These are phyloP conservation scores for Salpingus planirostris DNA, from an alignment of 2,888 invertebrate genomes.

Conservation along the genomic window DNA sequence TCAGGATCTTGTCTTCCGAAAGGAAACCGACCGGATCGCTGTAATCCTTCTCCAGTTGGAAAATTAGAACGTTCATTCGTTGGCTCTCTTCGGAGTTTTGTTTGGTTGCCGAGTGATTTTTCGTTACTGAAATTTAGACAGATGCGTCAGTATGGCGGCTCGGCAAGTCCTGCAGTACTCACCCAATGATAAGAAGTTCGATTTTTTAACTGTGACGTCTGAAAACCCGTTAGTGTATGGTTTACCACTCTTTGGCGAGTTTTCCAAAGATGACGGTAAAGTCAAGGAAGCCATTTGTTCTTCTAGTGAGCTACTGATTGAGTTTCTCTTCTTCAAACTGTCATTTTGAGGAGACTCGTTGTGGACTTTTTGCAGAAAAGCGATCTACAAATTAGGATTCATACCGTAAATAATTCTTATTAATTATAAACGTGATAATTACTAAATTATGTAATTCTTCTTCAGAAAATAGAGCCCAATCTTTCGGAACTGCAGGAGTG, in stretches of 20 bases:
- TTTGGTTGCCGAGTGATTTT: conserved; percentile 17
- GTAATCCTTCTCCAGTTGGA: conserved; percentile 48
- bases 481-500: conserved; percentile 47
- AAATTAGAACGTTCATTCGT: conserved; percentile 59
- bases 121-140: conserved; percentile 14
- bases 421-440: conserved; percentile 18
- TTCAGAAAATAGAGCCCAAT: conserved; percentile 60
- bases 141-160: background rate
- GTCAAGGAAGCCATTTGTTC: conserved; percentile 26
- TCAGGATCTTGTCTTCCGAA: conserved; percentile 52
- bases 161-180: conserved; percentile 4
- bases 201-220: conserved; percentile 21
- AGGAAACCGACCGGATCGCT: conserved; percentile 43
- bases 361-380: conserved; percentile 36
- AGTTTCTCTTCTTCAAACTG: conserved; percentile 20
- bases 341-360: conserved; percentile 20
- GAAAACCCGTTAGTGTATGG: conserved; percentile 13
- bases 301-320: conserved; percentile 21
- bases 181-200: conserved; percentile 28
- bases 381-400: background rate
- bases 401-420: background rate
- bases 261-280: conserved; percentile 23
- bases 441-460: conserved; percentile 56
- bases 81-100: conserved; percentile 13
- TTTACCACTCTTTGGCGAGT: conserved; percentile 25